Evolutionary conservation across 2,888 invertebrate genomes (phyloP).

Genomic region (Drosophila colorata): DNA sequence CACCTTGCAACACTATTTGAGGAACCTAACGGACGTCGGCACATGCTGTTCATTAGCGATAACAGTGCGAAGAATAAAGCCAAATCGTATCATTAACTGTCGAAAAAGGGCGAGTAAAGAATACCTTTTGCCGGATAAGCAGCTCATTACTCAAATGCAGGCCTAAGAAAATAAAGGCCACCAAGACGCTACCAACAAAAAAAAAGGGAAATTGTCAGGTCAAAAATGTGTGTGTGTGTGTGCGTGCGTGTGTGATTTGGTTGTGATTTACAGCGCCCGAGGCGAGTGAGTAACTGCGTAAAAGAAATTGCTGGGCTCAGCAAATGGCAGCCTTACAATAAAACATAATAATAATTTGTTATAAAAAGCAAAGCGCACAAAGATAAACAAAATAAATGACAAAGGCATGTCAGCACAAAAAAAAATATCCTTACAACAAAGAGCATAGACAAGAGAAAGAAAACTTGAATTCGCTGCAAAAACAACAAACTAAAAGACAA

Average conservation of each 20-base stretch:
- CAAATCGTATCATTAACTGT: constrained; percentile 68
- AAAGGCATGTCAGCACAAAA: constrained; percentile 74
- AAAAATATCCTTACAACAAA: constrained; percentile 9
- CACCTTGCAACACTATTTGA: neutral
- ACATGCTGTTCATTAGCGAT: constrained; percentile 44
- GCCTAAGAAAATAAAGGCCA: constrained; percentile 20
- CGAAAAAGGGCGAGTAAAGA: constrained; percentile 17
- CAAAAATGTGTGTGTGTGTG: constrained; percentile 39
- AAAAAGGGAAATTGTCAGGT: constrained; percentile 42
- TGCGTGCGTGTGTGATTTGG: constrained; percentile 9
- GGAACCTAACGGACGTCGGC: neutral
- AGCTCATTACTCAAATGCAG: constrained; percentile 74
- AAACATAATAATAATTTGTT: constrained; percentile 82
- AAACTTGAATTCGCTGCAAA: constrained; percentile 30
- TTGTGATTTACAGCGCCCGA: constrained; percentile 60
- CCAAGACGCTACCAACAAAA: neutral
- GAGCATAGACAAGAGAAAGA: constrained; percentile 8
- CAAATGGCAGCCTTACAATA: constrained; percentile 60
- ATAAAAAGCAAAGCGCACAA: constrained; percentile 66
- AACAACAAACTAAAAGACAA: constrained; percentile 56
- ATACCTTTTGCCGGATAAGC: constrained; percentile 70
- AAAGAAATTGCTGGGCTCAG: constrained; percentile 65
- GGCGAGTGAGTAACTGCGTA: constrained; percentile 37
- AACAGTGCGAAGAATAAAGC: constrained; percentile 26
- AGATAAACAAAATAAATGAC: constrained; percentile 83